Percentiles rank a stretch among this genome's conserved stretches.
phyloP scores from a whole-genome alignment of 2,113 vertebrate genomes.

The Nymphicus hollandicus region DNA sequence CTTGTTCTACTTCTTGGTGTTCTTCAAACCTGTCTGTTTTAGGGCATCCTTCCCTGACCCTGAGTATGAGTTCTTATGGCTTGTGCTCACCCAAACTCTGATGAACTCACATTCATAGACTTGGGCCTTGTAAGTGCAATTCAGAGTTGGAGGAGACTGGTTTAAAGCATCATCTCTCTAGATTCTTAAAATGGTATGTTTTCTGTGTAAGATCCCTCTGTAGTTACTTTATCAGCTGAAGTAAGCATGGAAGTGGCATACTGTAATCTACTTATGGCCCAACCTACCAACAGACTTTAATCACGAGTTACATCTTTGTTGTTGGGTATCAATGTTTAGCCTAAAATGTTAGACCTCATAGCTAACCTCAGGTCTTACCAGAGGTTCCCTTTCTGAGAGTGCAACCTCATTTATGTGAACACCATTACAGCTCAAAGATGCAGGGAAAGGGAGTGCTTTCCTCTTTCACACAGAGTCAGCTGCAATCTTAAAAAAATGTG shows the following conservation, averaged over 20 bases:
- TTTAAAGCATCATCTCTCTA: not conserved
- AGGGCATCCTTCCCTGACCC: not conserved
- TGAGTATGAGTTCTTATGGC: not conserved
- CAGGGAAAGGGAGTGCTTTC: not conserved
- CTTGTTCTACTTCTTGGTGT: not conserved
- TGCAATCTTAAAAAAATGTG: constrained; percentile 8
- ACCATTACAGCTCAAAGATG: not conserved
- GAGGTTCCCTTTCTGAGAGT: not conserved
- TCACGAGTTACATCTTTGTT: not conserved
- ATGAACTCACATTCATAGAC: not conserved
- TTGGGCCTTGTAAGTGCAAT: not conserved
- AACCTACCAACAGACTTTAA: not conserved
- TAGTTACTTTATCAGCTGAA: not conserved
- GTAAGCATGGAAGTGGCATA: not conserved
- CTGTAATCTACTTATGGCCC: not conserved
- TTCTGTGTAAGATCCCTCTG: not conserved
- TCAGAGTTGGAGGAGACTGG: not conserved
- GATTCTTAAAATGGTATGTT: not conserved
- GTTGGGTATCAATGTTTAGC: not conserved
- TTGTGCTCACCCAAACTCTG: rapidly evolving
- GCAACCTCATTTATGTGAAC: not conserved
- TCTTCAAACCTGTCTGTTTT: not conserved
- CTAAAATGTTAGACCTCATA: not conserved
- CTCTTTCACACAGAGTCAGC: not conserved
- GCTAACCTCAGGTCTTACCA: not conserved